Percentiles rank a stretch among this genome's conserved stretches.
These are phyloP conservation scores for Drosophila meridiana DNA, from an alignment of 2,888 invertebrate species.

Conservation along the genomic window DNA sequence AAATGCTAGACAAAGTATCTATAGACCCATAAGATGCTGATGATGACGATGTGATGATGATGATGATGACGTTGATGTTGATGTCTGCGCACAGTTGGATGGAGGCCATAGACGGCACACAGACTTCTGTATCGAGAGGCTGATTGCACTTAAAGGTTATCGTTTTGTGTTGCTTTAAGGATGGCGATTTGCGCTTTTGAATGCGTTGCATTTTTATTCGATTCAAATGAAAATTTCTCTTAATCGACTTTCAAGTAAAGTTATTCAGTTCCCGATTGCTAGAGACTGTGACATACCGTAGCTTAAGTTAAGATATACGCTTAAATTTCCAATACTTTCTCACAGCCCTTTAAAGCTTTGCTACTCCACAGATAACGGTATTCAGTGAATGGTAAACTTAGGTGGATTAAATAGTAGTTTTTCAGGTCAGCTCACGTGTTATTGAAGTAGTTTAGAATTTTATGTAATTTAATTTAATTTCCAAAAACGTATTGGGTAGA, in stretches of 20 bases:
- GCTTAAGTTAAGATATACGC: not conserved
- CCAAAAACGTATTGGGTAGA: too few relatives aligned
- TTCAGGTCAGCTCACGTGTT: too few relatives aligned
- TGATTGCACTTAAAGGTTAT: constrained; percentile 18
- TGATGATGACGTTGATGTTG: constrained; percentile 36
- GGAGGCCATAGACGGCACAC: constrained; percentile 19
- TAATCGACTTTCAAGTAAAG: not conserved
- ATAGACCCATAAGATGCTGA: constrained; percentile 35
- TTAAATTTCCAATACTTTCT: not conserved
- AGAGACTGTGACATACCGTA: too few relatives aligned
- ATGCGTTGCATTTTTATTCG: constrained; percentile 6
- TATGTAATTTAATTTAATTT: too few relatives aligned
- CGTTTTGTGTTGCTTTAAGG: constrained; percentile 43
- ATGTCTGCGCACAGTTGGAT: constrained; percentile 46
- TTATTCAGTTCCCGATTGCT: not conserved
- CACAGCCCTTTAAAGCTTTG: not conserved
- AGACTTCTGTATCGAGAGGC: constrained; percentile 17
- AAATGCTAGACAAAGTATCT: constrained; percentile 81
- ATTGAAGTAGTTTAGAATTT: too few relatives aligned
- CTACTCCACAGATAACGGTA: not conserved
- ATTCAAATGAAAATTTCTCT: not conserved
- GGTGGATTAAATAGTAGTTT: too few relatives aligned
- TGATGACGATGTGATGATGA: constrained; percentile 26
- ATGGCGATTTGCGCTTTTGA: constrained; percentile 35
- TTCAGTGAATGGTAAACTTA: too few relatives aligned